Percentiles rank a stretch among this genome's conserved stretches.
These are phyloP conservation scores for Plectus sambesii DNA, from an alignment of 1,140 invertebrate species.

Conservation along the genomic window DNA sequence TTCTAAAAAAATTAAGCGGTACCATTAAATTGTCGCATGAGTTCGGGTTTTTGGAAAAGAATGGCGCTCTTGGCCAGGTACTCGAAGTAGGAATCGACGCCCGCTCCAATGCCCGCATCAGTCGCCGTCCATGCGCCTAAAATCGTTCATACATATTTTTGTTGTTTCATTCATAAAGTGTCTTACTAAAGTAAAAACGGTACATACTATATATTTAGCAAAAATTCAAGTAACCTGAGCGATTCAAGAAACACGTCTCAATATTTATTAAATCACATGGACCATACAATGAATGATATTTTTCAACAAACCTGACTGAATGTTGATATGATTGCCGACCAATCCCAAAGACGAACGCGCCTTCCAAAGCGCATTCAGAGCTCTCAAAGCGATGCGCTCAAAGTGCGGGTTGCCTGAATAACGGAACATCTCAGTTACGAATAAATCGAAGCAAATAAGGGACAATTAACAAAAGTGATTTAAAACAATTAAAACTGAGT, in stretches of 20 bases:
- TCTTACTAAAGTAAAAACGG: background rate
- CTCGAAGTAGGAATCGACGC: conserved; percentile 96
- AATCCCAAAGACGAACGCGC: conserved; percentile 73
- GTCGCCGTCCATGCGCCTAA: conserved; percentile 84
- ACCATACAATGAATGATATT: too few species aligned
- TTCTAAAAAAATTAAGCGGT: conserved; percentile 10
- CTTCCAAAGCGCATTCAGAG: conserved; percentile 73
- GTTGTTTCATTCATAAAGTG: background rate
- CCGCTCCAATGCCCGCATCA: conserved; percentile 71
- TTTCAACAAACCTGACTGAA: conserved; percentile 59
- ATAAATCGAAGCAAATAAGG: too few species aligned
- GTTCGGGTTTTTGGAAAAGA: conserved; percentile 62
- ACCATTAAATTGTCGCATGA: conserved; percentile 77
- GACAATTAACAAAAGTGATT: too few species aligned
- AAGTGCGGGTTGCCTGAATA: too few species aligned
- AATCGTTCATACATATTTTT: conserved; percentile 2
- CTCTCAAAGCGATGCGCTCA: conserved; percentile 81
- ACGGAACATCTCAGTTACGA: too few species aligned
- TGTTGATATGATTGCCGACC: conserved; percentile 88
- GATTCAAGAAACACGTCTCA: background rate
- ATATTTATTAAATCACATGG: too few species aligned
- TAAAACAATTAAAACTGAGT: too few species aligned
- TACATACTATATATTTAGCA: too few species aligned
- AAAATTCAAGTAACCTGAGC: background rate
- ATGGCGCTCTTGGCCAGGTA: conserved; percentile 88